Conservation (phyloP, 1,140 invertebrate species). For the Spodoptera frugiperda region DNA sequence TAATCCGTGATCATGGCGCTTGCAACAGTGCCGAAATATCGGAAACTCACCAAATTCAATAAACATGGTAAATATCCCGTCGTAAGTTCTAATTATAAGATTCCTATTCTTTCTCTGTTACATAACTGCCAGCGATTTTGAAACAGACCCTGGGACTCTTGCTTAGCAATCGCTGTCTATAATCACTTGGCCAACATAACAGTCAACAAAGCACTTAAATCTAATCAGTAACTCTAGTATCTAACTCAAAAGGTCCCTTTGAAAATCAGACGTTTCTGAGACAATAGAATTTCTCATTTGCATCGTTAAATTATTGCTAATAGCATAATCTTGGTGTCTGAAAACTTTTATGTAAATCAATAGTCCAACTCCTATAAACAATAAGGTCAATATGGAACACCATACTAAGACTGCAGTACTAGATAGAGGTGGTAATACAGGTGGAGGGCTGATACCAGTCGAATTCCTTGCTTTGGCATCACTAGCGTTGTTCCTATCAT, state of each 20-base stretch:
- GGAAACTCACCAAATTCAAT: too few species aligned
- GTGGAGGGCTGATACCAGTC: background rate
- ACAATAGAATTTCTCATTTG: conserved; percentile 60
- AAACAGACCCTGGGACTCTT: too few species aligned
- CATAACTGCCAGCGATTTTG: too few species aligned
- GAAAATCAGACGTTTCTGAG: conserved; percentile 56
- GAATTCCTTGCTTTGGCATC: background rate
- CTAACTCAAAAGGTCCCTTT: conserved; percentile 58
- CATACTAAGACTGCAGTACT: conserved; percentile 12
- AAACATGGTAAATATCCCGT: too few species aligned
- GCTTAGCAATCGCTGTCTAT: too few species aligned
- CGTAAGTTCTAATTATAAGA: too few species aligned
- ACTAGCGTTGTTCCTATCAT: background rate
- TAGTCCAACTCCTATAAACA: background rate
- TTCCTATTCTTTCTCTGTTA: too few species aligned
- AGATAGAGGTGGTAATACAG: background rate
- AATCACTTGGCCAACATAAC: too few species aligned
- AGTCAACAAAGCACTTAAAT: too few species aligned
- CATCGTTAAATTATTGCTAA: conserved; percentile 49
- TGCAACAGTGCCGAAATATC: too few species aligned
- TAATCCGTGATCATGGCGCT: too few species aligned
- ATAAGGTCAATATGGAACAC: conserved; percentile 22
- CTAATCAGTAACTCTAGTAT: too few species aligned
- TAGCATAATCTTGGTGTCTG: background rate
- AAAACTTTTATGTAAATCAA: conserved; percentile 21